A percentile compares a stretch with the other conserved stretches of the same genome.
Evolutionary conservation across 1,140 invertebrate species (phyloP).

Genomic region (Diorhabda carinulata): DNA sequence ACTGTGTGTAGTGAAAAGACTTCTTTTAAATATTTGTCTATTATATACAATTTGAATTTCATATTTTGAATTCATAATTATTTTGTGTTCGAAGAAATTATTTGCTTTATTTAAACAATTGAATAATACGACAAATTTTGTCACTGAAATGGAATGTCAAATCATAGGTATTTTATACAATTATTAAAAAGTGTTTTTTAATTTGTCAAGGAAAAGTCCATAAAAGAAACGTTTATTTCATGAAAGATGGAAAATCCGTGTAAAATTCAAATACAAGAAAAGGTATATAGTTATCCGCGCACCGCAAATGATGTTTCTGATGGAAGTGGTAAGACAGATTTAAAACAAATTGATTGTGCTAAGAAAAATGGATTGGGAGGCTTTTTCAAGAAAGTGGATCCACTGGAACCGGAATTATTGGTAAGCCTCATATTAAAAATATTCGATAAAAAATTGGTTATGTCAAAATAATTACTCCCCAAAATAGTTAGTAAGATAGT

Average conservation of each 20-base stretch:
- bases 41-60: too few relatives aligned
- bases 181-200: not conserved
- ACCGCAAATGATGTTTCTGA: conserved; percentile 22
- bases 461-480: too few relatives aligned
- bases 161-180: conserved; percentile 2
- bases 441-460: too few relatives aligned
- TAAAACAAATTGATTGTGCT: conserved; percentile 27
- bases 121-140: conserved; percentile 15
- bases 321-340: conserved; percentile 24
- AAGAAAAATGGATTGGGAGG: conserved; percentile 21
- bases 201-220: not conserved
- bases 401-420: conserved; percentile 11
- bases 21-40: too few relatives aligned
- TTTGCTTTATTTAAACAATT: conserved; percentile 22
- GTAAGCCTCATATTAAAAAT: not conserved
- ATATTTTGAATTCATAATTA: too few relatives aligned
- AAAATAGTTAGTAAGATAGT: too few relatives aligned
- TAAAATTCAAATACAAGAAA: conserved; percentile 30
- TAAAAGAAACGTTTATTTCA: too few relatives aligned
- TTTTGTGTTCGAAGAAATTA: not conserved
- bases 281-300: conserved; percentile 27
- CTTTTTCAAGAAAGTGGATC: conserved; percentile 13
- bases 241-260: conserved; percentile 30
- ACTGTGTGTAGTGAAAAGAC: not conserved
- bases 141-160: conserved; percentile 18